Base-by-base conservation (phyloP, 2,797 vertebrate species). In the Discoglossus pictus region DNA sequence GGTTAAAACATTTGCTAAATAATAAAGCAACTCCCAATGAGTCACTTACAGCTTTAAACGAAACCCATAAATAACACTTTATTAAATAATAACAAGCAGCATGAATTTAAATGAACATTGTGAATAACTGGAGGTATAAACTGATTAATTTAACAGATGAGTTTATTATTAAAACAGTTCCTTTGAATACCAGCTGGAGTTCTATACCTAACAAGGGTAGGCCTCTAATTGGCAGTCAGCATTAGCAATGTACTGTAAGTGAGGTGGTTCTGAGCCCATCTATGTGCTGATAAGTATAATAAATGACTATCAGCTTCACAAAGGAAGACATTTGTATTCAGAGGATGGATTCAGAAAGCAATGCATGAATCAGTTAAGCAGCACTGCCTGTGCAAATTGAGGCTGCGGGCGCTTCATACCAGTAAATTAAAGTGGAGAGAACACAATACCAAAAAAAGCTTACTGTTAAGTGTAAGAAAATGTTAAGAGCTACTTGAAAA, bases 21-120 rank as follows among this genome's bases (percentile, higher is more conserved):
- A n/a, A n/a, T n/a, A n/a, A n/a, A n/a, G n/a, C n/a, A n/a, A n/a
- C n/a, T n/a, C n/a, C n/a, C n/a, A n/a, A n/a, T n/a, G n/a, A n/a
- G n/a, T n/a, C n/a, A n/a, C n/a, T n/a, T n/a, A n/a, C n/a, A n/a
- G n/a, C n/a, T n/a, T n/a, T n/a, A n/a, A 31, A 31, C 4, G 4
- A 31, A 13, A 17, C 39, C 12, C 24, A 5, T 53, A 77, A 60
- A 60, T 66, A 54, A 67, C 40, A 72, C 9, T 60, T 61, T 74
- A n/a, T n/a, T n/a, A 74, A 74, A 67, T 8, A 75, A 7, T 1
- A 21, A 15, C 16, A 50, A 64, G 0, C 66, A 38, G 54, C 64
- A 74, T 59, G 51, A 48, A 64, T 74, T 78, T 52, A 76, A 59
- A 2, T 13, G 27, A 31, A 31, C 8, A 31, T 31, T 31, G 27